Evolutionary conservation across 2,888 invertebrate species (phyloP), one percentile per base, ranked within the genome.

Genomic region (Mesorhabditis sp.): DNA sequence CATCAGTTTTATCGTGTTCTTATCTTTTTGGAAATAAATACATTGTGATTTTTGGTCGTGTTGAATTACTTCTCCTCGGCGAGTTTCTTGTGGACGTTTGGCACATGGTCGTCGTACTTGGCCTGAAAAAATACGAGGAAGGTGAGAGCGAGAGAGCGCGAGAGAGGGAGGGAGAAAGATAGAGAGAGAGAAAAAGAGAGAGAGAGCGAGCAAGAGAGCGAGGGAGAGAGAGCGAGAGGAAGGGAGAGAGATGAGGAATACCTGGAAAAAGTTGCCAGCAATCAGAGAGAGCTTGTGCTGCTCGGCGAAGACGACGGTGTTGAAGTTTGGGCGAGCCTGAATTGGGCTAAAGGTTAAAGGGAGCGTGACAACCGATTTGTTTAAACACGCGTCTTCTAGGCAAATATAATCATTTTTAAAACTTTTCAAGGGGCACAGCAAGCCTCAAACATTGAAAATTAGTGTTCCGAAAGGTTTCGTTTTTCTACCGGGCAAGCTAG

Each of bases 51-150:
- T 28, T 28, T 28, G 28, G 28, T 28, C 28, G 28, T 28, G 28
- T 1, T 28, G 28, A 28, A 28, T 28, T 28, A 28, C 28, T 28
- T 28, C 2, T 50, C 10, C n/a, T n/a, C 58, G n/a, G 58, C 7
- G 58, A 50, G 58, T 50, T 50, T 10, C n/a, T 50, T 50, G n/a
- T 50, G 58, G 10, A 50, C 58, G n/a, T 50, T 50, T 2, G 58
- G 58, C 7, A 50, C 58, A 2, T 50, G n/a, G 58, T 50, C 58
- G n/a, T 50, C 58, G 58, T 50, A 50, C 2, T 50, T 50, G 7
- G 58, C 58, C 58, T 50, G 91, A 66, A 61, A n/a, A 41, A 28
- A 61, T 45, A n/a, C n/a, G n/a, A n/a, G n/a, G n/a, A n/a, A n/a
- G n/a, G n/a, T n/a, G n/a, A n/a, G n/a, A n/a, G n/a, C n/a, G n/a